phyloP scores from a whole-genome alignment of 1,140 invertebrate genomes.

The Drosophila takahashii region DNA sequence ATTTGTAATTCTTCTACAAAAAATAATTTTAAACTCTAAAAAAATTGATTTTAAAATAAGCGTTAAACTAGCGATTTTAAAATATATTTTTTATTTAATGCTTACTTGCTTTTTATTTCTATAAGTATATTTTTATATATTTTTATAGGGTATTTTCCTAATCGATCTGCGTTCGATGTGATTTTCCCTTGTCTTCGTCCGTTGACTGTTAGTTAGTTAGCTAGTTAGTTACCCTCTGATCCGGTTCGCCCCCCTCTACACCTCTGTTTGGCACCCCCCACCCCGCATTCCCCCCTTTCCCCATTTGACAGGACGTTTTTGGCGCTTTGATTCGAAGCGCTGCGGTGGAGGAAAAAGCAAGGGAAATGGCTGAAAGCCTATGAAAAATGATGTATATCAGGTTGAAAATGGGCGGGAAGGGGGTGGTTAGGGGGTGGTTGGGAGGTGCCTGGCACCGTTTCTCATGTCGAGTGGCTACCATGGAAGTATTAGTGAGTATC shows the following conservation, averaged over 20 bases:
- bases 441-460: conserved; percentile 57
- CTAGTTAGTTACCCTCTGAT: conserved; percentile 51
- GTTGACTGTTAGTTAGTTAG: conserved; percentile 58
- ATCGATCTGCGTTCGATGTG: not conserved
- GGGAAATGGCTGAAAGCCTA: conserved; percentile 52
- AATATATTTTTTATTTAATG: no score
- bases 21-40: no score
- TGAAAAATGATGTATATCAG: conserved; percentile 70
- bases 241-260: not conserved
- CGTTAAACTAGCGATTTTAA: no score
- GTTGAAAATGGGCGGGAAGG: not conserved
- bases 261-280: not conserved
- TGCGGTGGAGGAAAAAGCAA: conserved; percentile 23
- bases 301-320: conserved; percentile 72
- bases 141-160: not conserved
- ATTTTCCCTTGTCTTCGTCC: conserved; percentile 11
- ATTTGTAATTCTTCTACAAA: no score
- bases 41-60: no score
- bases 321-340: conserved; percentile 70
- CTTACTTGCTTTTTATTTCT: no score
- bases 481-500: conserved; percentile 45
- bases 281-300: no score
- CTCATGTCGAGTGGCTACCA: conserved; percentile 42
- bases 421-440: not conserved
- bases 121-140: not conserved